Evolutionary conservation across 2,888 invertebrate genomes (phyloP).

Genomic region (Acleris cristana): DNA sequence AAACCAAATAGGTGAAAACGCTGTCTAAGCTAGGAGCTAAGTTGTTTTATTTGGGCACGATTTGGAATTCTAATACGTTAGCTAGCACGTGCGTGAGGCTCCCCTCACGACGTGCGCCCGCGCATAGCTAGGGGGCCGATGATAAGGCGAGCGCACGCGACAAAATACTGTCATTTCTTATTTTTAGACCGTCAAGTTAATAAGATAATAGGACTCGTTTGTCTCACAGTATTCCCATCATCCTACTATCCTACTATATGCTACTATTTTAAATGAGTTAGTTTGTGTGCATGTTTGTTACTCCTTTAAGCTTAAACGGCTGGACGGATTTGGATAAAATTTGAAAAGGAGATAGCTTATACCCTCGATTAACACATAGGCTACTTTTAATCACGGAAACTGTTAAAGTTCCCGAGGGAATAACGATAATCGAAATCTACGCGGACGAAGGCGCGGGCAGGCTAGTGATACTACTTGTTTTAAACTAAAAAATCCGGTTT

Average conservation of each 20-base stretch:
- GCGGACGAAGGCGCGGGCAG: too few relatives aligned
- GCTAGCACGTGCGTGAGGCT: slow-evolving; percentile 72
- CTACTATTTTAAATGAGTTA: too few relatives aligned
- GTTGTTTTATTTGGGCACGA: slow-evolving; percentile 60
- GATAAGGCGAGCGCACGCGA: slow-evolving; percentile 62
- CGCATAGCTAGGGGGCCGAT: slow-evolving; percentile 56
- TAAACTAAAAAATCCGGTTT: slow-evolving; percentile 11
- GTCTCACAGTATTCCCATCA: slow-evolving; percentile 5
- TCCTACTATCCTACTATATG: background rate
- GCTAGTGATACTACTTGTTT: background rate
- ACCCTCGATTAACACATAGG: too few relatives aligned
- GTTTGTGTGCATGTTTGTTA: too few relatives aligned
- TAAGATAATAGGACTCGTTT: slow-evolving; percentile 27
- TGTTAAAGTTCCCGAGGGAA: too few relatives aligned
- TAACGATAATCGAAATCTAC: too few relatives aligned
- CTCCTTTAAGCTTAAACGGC: too few relatives aligned
- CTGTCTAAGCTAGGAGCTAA: slow-evolving; percentile 44
- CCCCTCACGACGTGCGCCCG: slow-evolving; percentile 65
- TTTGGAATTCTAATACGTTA: slow-evolving; percentile 59
- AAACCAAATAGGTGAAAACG: background rate
- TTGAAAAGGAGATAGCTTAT: too few relatives aligned
- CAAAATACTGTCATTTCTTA: slow-evolving; percentile 52
- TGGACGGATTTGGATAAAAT: too few relatives aligned
- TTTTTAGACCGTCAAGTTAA: slow-evolving; percentile 54
- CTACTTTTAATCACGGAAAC: too few relatives aligned